Evolutionary conservation across 2,888 invertebrate species (phyloP), one percentile per base, ranked within the genome.

Genomic region (Agrochola lychnidis): DNA sequence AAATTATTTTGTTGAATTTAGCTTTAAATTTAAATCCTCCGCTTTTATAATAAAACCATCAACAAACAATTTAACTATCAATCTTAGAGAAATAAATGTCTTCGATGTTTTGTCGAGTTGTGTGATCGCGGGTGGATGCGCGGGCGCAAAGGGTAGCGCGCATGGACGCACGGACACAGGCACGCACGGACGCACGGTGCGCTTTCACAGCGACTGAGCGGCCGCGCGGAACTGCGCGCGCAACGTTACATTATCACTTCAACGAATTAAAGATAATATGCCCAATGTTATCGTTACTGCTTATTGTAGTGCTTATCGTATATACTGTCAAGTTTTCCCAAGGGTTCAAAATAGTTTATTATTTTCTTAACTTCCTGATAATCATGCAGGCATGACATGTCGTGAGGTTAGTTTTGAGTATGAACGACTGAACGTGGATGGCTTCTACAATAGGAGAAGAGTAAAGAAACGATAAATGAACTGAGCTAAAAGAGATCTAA

Each of bases 181-280:
- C 16, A 70, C n/a, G 19, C 48, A 70, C 25, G 30, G 48, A 42
- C 48, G 75, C 70, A 53, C 75, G 56, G 56, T 74, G 79, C 71
- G 68, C 78, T 81, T 73, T 76, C 64, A 61, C 69, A 70, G 67
- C 71, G 53, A 66, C 68, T 73, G 77, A 69, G 48, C 67, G 48
- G 51, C n/a, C 40, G 82, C 77, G 62, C 70, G 22, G 61, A 63
- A 61, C 76, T 76, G 63, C 67, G 69, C 62, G 61, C 59, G 68
- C 42, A 40, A 66, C 64, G 62, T 48, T 30, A 70, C 67, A 71
- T 76, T 80, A 87, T 83, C 83, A 78, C 59, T 75, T 53, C 73
- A 72, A 25, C 59, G 57, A 78, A 76, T 70, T 73, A 53, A 36
- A 63, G 78, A 80, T 87, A 87, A 74, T 68, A 42, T 36, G 59